phyloP scores from a whole-genome alignment of 2,797 vertebrate genomes.

The Rhabdophis nuchalis region DNA sequence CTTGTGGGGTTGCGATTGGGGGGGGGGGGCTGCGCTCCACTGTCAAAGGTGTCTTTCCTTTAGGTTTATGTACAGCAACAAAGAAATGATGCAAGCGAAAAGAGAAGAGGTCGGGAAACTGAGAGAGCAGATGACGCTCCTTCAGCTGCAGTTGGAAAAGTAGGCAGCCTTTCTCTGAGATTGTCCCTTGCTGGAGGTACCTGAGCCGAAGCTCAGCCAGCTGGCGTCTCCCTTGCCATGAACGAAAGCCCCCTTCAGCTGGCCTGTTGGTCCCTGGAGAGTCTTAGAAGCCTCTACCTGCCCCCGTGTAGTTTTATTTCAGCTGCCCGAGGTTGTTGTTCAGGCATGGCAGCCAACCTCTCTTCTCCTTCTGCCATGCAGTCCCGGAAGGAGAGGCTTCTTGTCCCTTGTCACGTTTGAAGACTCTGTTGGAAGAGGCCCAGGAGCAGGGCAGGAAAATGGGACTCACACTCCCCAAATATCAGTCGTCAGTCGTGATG shows the following conservation, averaged over 20 bases:
- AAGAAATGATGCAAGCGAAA: conserved; percentile 81
- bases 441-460: neutral
- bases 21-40: too few relatives aligned
- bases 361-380: neutral
- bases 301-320: neutral
- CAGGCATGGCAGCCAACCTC: neutral
- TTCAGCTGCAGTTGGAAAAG: conserved; percentile 91
- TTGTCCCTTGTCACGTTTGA: neutral
- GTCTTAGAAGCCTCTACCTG: neutral
- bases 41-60: neutral
- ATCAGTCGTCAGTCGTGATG: neutral
- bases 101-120: conserved; percentile 83
- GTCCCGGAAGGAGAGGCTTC: neutral
- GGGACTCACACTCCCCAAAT: neutral
- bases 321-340: neutral
- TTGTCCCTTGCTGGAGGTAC: neutral
- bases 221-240: neutral
- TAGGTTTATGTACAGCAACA: conserved; percentile 91
- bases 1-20: neutral
- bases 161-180: conserved; percentile 45
- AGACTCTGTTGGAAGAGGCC: neutral
- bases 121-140: conserved; percentile 79
- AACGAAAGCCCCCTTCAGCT: neutral
- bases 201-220: neutral
- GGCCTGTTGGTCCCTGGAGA: too few relatives aligned